Base-by-base conservation (phyloP, 1,140 invertebrate genomes). In the Pogonognathellus flavescens region DNA sequence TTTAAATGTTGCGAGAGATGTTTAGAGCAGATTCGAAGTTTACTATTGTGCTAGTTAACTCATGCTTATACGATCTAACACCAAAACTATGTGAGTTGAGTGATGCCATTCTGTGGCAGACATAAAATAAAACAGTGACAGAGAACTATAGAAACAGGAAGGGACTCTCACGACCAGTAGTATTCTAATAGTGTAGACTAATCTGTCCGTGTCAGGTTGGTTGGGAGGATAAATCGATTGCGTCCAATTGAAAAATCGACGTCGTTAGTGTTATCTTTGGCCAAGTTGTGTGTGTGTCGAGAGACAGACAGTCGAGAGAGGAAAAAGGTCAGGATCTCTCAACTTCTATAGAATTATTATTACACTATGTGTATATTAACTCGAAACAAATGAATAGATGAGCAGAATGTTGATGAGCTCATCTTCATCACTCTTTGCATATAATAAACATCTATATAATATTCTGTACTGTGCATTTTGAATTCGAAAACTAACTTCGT, bases 231-330 rank as follows among this genome's bases (percentile, higher is more conserved):
- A 84, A 86, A 86, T 86, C 66, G 82, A 86, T 84, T 86, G 82
- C 53, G 72, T 83, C 82, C 82, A 62, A 86, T 86, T 86, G 85
- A 86, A 84, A 86, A 86, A 86, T 86, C 72, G 81, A 76, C 59
- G 57, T 86, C 85, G 85, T 86, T 86, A 86, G 85, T 86, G 59
- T 86, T 86, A 86, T 86, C 85, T 82, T 83, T 83, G 66, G 13
- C 53, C 49, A 81, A 50, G 53, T 20, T 31, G 31, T 16, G 25
- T 25, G 14, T 66, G 83, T 14, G 70, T 50, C n/a, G 70, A 76
- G 70, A 50, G 62, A 66, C 22, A 76, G 70, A 80, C 76, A 81
- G 20, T 57, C 62, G 62, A 41, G 31, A 20, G 18, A 81, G 55
- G 55, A 55, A 59, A 52, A 8, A 22, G 52, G 55, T 82, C 80